A percentile compares a stretch with the other conserved stretches of the same genome.
Evolutionary conservation across 2,888 invertebrate species (phyloP).

Genomic region (Nezara viridula): DNA sequence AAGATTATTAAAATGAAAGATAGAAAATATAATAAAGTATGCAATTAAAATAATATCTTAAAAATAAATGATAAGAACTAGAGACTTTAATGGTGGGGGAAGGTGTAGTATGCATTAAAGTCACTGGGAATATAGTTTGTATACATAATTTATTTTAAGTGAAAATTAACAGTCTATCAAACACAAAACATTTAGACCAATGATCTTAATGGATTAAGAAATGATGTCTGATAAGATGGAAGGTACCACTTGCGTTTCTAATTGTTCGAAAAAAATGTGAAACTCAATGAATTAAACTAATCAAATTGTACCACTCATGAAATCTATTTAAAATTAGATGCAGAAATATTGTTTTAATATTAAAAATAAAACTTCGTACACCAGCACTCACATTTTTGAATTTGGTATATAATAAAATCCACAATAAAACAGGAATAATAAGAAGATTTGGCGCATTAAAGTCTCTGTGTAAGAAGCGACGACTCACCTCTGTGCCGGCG

Average conservation of each 20-base stretch:
- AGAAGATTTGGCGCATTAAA: background rate
- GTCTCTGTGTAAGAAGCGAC: background rate
- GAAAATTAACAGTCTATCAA: background rate
- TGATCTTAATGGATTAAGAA: background rate
- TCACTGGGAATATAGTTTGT: background rate
- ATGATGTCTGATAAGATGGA: background rate
- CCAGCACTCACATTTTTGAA: background rate
- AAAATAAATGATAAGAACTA: background rate
- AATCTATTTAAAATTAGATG: background rate
- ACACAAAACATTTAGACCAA: background rate
- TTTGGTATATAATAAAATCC: background rate
- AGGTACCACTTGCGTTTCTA: background rate
- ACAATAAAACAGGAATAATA: background rate
- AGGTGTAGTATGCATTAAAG: background rate
- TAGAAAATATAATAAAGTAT: too few species aligned
- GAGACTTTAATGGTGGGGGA: conserved; percentile 5
- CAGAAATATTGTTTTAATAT: background rate
- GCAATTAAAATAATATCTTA: too few species aligned
- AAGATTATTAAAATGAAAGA: too few species aligned
- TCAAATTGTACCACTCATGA: background rate
- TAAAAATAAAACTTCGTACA: background rate
- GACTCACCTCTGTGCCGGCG: conserved; percentile 45
- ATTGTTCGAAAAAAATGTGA: background rate
- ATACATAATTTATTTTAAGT: too few species aligned
- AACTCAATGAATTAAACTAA: background rate